Base-by-base conservation (phyloP, 1,140 invertebrate species). In the Pogonognathellus flavescens region DNA sequence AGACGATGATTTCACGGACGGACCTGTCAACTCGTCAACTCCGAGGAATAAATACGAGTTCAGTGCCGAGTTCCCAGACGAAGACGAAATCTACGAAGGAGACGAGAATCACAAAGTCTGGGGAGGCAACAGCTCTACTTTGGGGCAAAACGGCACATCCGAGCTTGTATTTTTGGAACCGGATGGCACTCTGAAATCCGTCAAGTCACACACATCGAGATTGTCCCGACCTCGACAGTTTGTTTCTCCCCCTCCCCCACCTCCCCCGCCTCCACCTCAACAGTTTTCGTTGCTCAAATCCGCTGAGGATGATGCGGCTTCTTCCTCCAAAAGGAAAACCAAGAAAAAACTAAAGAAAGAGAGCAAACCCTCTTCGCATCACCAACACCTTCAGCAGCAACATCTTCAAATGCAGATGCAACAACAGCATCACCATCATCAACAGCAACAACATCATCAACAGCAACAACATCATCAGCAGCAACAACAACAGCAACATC, bases 81-180 rank as follows among this genome's bases (percentile, higher is more conserved):
- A 95, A 62, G 91, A 94, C 0, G 95, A 95, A 82, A 92, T 96
- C 25, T 96, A 95, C 89, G 97, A 97, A 89, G 96, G 95, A 0
- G 95, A 97, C 89, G 96, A 97, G 90, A 98, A 97, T 89, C 96
- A 97, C 90, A 98, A 98, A 91, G 95, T 97, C 1, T 97, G 96
- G 96, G 95, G 94, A 0, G 94, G 94, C 10, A 94, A 94, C 59
- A 92, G 94, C 83, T 95, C 96, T 86, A 87, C 85, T n/a, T 41
- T 88, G 82, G 85, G 84, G 50, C 88, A 89, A 14, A 88, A 88
- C 83, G 88, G 88, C 0, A 80, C 85, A 52, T 87, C 85, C n/a
- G 88, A 89, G 85, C 86, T 89, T 86, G 88, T 89, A n/a, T 89
- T 88, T 52, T 84, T 89, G 80, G 88, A 89, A 80, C 85, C 88